Base-by-base conservation (phyloP, 2,888 invertebrate species). In the Eupithecia subumbrata region DNA sequence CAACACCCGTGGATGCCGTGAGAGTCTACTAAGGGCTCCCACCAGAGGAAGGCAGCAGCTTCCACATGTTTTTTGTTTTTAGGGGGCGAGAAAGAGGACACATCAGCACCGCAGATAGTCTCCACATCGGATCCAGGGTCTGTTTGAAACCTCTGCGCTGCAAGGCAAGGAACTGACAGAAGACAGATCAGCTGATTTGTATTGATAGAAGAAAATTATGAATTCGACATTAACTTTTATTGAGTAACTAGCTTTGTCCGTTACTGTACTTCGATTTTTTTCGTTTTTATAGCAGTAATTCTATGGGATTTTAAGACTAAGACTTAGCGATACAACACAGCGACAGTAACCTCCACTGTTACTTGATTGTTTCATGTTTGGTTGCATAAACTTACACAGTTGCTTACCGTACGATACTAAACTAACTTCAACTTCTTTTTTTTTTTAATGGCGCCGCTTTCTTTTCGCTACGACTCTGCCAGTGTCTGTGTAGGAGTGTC, bases 311-410 rank as follows among this genome's bases (percentile, higher is more conserved):
- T 22, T 11, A n/a, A 3, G n/a, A n/a, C n/a, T 7, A n/a, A 30
- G 48, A 18, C 1, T 22, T 52, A 48, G 52, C 7, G 4, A 25
- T 14, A 25, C 12, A 25, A 25, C 22, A 14, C 63, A 72, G 11
- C 45, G 4, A 75, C 79, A 74, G 83, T 92, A 92, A 93, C 93
- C 92, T 90, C 82, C 85, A 56, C 22, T 56, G 90, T 93, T 93
- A 95, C 91, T n/a, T n/a, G n/a, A n/a, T n/a, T n/a, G n/a, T n/a
- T n/a, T n/a, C n/a, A n/a, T n/a, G n/a, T n/a, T n/a, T n/a, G n/a
- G n/a, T n/a, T n/a, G n/a, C n/a, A n/a, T n/a, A n/a, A n/a, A n/a
- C n/a, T n/a, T n/a, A n/a, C n/a, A n/a, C n/a, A n/a, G n/a, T n/a
- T n/a, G n/a, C n/a, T n/a, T n/a, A n/a, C n/a, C n/a, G n/a, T n/a